A percentile compares a stretch with the other conserved stretches of the same genome.
These are phyloP conservation scores for Acanthisitta chloris DNA, from an alignment of 2,113 vertebrate species.

Conservation along the genomic window DNA sequence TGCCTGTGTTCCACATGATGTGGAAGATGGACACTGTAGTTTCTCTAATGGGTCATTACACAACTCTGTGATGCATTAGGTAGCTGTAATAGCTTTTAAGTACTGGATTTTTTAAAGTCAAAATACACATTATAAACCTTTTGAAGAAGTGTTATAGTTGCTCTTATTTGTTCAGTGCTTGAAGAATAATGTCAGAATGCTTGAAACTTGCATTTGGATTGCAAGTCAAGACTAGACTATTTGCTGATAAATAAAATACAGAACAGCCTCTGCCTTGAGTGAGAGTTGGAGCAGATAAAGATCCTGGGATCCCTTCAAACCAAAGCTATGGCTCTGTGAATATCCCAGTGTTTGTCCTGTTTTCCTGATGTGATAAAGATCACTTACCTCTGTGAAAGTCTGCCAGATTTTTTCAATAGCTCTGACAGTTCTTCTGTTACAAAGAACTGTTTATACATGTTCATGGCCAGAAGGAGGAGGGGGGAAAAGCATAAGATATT, in stretches of 20 bases:
- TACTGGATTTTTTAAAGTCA: not conserved
- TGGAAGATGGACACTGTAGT: not conserved
- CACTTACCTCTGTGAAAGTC: not conserved
- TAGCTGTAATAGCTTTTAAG: not conserved
- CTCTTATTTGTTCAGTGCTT: not conserved
- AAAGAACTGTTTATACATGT: not conserved
- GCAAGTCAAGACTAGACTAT: not conserved
- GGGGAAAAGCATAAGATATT: not conserved
- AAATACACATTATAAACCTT: not conserved
- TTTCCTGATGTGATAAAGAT: not conserved
- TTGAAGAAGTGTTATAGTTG: not conserved
- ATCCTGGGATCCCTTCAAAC: not conserved
- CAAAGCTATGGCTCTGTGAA: not conserved
- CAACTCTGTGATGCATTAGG: not conserved
- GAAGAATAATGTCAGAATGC: not conserved
- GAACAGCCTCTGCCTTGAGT: not conserved
- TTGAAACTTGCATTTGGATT: not conserved
- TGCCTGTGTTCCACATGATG: not conserved
- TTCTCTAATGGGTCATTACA: not conserved
- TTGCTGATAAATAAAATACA: not conserved
- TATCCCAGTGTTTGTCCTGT: not conserved
- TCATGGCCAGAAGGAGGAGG: not conserved
- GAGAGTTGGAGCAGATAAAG: not conserved
- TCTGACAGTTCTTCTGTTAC: not conserved
- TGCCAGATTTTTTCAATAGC: not conserved